Conservation (phyloP, 2,888 invertebrate genomes). For the Cerastis rubricosa region DNA sequence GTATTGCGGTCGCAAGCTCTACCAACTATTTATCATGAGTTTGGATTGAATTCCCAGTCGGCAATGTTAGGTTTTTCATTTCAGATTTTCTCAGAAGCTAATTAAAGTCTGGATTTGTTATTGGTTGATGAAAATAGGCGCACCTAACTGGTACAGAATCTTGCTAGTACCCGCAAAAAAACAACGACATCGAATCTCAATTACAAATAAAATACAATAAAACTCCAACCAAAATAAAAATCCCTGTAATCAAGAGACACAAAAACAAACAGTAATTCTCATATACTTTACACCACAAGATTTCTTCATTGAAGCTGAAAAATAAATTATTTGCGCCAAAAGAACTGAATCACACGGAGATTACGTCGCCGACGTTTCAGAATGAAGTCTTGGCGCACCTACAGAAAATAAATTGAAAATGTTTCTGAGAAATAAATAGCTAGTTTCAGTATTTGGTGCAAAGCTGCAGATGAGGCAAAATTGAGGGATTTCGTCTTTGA, state of each 20-base stretch:
- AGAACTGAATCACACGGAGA: conserved; percentile 13
- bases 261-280: not conserved
- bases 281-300: not conserved
- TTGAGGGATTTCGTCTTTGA: not conserved
- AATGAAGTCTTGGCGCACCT: conserved; percentile 19
- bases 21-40: not conserved
- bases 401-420: conserved; percentile 42
- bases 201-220: not conserved
- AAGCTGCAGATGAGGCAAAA: not conserved
- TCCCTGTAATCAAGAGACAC: not conserved
- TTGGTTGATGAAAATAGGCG: too few relatives aligned
- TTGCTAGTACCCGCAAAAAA: too few relatives aligned
- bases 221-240: not conserved
- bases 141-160: too few relatives aligned
- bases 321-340: not conserved
- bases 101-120: not conserved
- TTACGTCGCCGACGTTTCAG: conserved; percentile 16
- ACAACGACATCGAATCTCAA: too few relatives aligned
- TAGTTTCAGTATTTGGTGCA: conserved; percentile 1
- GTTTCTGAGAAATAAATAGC: not conserved
- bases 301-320: conserved; percentile 15
- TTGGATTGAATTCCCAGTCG: not conserved
- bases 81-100: not conserved
- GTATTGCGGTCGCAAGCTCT: not conserved
- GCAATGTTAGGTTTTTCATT: not conserved